Percentiles rank a stretch among this genome's conserved stretches.
Evolutionary conservation across 2,797 vertebrate genomes (phyloP).

Genomic region (Tiaroga cobitis): DNA sequence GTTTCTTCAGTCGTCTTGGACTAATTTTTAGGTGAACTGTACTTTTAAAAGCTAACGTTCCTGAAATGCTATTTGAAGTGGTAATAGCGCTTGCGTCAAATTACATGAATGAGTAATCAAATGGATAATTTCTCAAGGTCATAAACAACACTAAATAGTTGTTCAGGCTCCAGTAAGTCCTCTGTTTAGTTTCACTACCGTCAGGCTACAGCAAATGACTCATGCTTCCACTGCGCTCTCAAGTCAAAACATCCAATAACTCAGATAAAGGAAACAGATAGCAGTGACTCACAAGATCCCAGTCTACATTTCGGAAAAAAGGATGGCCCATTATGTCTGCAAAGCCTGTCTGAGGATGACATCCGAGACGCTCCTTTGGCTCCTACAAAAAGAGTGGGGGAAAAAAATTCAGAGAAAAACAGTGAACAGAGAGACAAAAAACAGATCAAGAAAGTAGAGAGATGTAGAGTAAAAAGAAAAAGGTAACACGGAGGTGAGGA

Average conservation of each 20-base stretch:
- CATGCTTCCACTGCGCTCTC: conserved; percentile 5
- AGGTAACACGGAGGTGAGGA: neutral
- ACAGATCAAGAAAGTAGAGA: conserved; percentile 55
- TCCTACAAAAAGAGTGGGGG: conserved; percentile 77
- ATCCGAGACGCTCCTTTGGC: conserved; percentile 95
- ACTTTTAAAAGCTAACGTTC: neutral
- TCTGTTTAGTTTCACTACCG: conserved; percentile 28
- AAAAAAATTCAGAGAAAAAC: conserved; percentile 29
- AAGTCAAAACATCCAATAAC: conserved; percentile 33
- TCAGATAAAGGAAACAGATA: conserved; percentile 30
- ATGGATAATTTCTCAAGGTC: conserved; percentile 24
- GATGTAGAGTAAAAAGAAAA: conserved; percentile 37
- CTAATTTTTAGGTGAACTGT: neutral
- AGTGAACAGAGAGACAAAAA: conserved; percentile 42
- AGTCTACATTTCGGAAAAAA: conserved; percentile 96
- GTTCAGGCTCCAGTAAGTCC: conserved; percentile 27
- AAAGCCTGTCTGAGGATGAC: conserved; percentile 98
- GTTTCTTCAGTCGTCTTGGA: too few relatives aligned
- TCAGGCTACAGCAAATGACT: conserved; percentile 32
- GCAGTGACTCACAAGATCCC: conserved; percentile 90
- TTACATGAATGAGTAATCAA: conserved; percentile 34
- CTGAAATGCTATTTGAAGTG: conserved; percentile 5
- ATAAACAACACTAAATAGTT: conserved; percentile 27
- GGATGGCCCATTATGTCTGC: conserved; percentile 97
- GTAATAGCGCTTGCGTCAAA: neutral